Percentiles rank a stretch among this genome's conserved stretches.
Conservation (phyloP, 1,140 invertebrate species). For the Heliconius congener region DNA sequence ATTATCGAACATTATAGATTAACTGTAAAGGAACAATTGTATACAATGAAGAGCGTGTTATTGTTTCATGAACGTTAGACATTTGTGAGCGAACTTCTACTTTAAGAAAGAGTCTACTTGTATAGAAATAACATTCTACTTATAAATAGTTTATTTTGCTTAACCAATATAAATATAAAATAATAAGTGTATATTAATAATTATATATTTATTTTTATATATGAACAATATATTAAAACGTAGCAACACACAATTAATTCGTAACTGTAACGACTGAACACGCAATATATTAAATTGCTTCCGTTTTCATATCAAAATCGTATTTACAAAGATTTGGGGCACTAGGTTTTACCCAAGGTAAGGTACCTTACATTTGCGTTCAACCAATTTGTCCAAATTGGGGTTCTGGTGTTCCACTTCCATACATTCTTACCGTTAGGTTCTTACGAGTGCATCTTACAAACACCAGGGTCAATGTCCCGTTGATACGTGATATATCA, state of each 20-base stretch:
- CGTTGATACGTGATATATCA: conserved; percentile 1
- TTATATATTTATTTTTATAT: too few relatives aligned
- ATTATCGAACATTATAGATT: background rate
- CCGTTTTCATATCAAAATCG: background rate
- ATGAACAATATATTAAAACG: background rate
- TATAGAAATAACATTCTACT: background rate
- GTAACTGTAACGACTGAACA: background rate
- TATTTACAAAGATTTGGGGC: background rate
- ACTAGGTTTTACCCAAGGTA: background rate
- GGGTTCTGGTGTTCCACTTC: background rate
- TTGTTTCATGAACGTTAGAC: background rate
- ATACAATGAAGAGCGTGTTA: background rate
- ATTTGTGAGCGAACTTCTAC: background rate
- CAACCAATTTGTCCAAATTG: background rate
- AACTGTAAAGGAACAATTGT: background rate
- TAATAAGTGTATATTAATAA: background rate
- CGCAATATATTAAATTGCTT: background rate
- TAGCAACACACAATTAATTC: background rate
- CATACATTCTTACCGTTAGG: conserved; percentile 1
- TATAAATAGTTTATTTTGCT: background rate
- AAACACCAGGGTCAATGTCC: background rate
- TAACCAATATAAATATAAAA: background rate
- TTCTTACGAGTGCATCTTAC: background rate
- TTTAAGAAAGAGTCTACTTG: background rate
- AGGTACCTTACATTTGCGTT: background rate